A percentile compares a stretch with the other conserved stretches of the same genome.
phyloP scores from a whole-genome alignment of 2,797 vertebrate species.

The Trichosurus vulpecula region DNA sequence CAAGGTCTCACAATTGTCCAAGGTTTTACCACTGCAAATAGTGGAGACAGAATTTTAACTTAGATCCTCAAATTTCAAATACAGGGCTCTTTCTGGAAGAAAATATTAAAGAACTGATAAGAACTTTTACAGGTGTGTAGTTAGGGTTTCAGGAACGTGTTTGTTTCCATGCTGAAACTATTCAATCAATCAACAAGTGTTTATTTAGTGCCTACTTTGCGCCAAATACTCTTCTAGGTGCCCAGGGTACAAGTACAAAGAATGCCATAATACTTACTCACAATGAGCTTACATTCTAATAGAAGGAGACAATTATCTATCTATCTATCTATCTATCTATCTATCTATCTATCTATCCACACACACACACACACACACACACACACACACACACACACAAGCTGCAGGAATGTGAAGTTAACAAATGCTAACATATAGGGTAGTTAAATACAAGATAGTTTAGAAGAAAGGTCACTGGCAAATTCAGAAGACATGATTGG shows the following conservation, averaged over 20 bases:
- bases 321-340: too few species aligned
- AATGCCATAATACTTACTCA: neutral
- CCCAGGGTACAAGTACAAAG: neutral
- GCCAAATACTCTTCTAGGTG: neutral
- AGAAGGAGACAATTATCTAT: neutral
- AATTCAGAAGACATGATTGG: constrained; percentile 28
- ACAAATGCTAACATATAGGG: neutral
- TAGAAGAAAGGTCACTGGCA: neutral
- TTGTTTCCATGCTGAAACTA: constrained; percentile 54
- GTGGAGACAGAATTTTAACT: neutral
- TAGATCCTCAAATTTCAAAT: neutral
- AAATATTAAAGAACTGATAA: constrained; percentile 46
- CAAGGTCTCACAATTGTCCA: neutral
- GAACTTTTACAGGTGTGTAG: constrained; percentile 48
- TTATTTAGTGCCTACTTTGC: neutral
- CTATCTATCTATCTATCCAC: too few species aligned
- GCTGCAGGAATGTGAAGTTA: neutral
- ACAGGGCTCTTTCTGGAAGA: neutral
- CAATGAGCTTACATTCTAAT: neutral
- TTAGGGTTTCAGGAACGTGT: constrained; percentile 38
- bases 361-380: too few species aligned
- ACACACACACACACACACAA: too few species aligned
- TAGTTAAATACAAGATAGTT: neutral
- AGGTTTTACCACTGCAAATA: neutral
- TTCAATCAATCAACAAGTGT: neutral